phyloP scores from a whole-genome alignment of 2,113 vertebrate species.

The Silurus meridionalis region DNA sequence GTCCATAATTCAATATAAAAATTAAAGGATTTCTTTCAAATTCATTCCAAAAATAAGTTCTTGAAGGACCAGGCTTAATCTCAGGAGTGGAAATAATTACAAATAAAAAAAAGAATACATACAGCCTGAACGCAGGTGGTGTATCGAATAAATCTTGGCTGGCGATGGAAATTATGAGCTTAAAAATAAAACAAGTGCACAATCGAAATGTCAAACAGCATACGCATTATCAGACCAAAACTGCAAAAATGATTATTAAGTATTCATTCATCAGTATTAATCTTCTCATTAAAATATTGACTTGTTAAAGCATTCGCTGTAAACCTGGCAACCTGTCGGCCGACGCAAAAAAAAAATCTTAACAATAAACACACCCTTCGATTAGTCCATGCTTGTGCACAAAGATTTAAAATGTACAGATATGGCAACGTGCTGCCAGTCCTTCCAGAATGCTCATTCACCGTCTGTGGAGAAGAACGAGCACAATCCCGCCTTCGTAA shows the following conservation, averaged over 20 bases:
- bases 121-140: neutral
- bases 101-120: neutral
- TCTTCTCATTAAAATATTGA: slow-evolving; percentile 11
- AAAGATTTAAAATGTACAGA: slow-evolving; percentile 49
- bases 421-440: slow-evolving; percentile 30
- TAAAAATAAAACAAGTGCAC: slow-evolving; percentile 14
- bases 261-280: slow-evolving; percentile 1
- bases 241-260: neutral
- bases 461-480: neutral
- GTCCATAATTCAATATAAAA: neutral
- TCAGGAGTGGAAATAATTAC: neutral
- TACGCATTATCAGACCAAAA: slow-evolving; percentile 32
- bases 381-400: slow-evolving; percentile 39
- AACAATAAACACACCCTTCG: slow-evolving; percentile 42
- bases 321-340: slow-evolving; percentile 16
- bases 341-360: slow-evolving; percentile 34
- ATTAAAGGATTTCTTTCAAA: neutral
- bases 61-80: neutral
- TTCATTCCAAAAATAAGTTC: neutral
- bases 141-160: neutral
- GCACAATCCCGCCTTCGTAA: no score
- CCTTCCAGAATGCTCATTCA: neutral
- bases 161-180: neutral
- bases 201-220: slow-evolving; percentile 41
- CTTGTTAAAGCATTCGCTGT: slow-evolving; percentile 20